Percentiles rank a stretch among this genome's conserved stretches.
Conservation (phyloP, 2,797 vertebrate genomes). For the Rhinichthys osculus region DNA sequence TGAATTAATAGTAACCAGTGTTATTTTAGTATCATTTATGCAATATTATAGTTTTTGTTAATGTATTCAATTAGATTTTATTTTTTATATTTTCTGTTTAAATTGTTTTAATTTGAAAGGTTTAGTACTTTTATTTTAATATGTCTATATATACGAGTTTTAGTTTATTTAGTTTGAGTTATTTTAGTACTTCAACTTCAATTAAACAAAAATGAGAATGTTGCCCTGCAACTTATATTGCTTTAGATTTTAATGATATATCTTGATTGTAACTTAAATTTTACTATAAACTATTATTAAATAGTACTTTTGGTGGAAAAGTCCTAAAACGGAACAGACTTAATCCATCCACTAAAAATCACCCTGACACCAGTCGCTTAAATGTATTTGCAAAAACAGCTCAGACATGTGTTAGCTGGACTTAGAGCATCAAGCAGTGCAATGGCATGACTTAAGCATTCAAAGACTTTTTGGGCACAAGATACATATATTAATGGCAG, state of each 20-base stretch:
- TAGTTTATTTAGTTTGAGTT: not conserved
- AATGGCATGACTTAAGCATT: not conserved
- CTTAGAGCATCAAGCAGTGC: not conserved
- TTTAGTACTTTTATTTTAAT: too few relatives aligned
- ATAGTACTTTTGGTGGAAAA: not conserved
- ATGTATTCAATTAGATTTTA: not conserved
- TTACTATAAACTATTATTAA: too few relatives aligned
- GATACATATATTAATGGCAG: not conserved
- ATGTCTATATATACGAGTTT: not conserved
- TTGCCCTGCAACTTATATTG: too few relatives aligned
- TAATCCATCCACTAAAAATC: not conserved
- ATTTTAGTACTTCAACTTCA: not conserved
- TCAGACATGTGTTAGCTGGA: not conserved
- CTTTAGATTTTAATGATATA: too few relatives aligned
- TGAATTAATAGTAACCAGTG: not conserved
- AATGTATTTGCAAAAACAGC: not conserved
- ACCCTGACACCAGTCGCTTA: not conserved
- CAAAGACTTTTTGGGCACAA: not conserved
- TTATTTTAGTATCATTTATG: not conserved
- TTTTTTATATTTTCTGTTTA: not conserved
- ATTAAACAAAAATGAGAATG: too few relatives aligned
- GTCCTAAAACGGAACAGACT: too few relatives aligned
- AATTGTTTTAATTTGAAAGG: not conserved
- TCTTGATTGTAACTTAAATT: too few relatives aligned
- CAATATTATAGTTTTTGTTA: not conserved